Conservation (phyloP, 1,140 invertebrate genomes). For the Tetramorium alpestre region DNA sequence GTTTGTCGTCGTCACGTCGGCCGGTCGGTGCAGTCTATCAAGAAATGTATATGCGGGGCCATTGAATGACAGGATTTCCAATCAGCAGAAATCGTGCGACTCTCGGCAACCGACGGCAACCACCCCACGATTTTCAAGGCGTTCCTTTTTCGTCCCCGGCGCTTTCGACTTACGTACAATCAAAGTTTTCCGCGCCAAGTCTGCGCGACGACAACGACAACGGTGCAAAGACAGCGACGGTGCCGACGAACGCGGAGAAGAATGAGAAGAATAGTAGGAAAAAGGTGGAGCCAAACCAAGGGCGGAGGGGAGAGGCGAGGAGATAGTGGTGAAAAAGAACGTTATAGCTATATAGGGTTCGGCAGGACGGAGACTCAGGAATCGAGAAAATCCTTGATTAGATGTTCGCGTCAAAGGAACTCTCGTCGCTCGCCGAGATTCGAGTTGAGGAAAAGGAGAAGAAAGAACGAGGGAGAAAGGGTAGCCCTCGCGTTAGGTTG, state of each 20-base stretch:
- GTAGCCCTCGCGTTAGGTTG: neutral
- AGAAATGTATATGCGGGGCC: slow-evolving; percentile 51
- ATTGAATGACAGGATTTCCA: slow-evolving; percentile 62
- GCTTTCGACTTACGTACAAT: slow-evolving; percentile 63
- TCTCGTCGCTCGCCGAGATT: slow-evolving; percentile 35
- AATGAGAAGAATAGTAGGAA: slow-evolving; percentile 21
- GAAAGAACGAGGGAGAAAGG: neutral
- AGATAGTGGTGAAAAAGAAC: slow-evolving; percentile 10
- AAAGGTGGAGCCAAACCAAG: slow-evolving; percentile 38
- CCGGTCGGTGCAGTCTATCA: slow-evolving; percentile 26
- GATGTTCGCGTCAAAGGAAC: slow-evolving; percentile 74
- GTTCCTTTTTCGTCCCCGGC: slow-evolving; percentile 9
- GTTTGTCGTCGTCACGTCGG: neutral
- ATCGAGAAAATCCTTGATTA: slow-evolving; percentile 75
- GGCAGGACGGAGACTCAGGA: slow-evolving; percentile 46
- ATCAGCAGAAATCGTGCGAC: slow-evolving; percentile 52
- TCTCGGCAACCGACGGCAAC: slow-evolving; percentile 1
- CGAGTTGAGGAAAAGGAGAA: slow-evolving; percentile 27
- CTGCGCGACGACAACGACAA: slow-evolving; percentile 20
- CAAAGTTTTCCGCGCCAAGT: slow-evolving; percentile 70
- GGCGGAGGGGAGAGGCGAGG: neutral
- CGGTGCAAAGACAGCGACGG: slow-evolving; percentile 1
- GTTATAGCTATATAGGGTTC: slow-evolving; percentile 30
- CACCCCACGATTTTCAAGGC: slow-evolving; percentile 25
- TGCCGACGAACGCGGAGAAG: slow-evolving; percentile 35